Evolutionary conservation across 1,140 invertebrate species (phyloP).

Genomic region (Dolichoris vasculosae): DNA sequence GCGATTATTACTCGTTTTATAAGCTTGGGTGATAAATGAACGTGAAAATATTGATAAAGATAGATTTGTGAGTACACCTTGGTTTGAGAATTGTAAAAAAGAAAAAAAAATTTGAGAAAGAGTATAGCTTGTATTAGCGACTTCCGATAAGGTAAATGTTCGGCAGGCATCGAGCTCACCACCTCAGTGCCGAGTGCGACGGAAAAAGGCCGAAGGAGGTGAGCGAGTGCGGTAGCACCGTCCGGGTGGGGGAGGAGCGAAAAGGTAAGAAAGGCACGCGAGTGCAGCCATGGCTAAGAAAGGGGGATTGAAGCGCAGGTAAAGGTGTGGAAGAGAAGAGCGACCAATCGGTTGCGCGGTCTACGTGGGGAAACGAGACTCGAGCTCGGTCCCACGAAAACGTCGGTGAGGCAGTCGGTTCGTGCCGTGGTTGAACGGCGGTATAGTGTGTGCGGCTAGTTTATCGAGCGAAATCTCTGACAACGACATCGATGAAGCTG

Average conservation of each 20-base stretch:
- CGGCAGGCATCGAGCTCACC: slow-evolving; percentile 37
- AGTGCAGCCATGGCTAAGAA: slow-evolving; percentile 22
- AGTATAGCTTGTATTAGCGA: background rate
- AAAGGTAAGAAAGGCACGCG: background rate
- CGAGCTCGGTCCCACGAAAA: slow-evolving; percentile 40
- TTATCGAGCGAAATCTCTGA: background rate
- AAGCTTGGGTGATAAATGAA: no score
- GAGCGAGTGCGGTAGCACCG: background rate
- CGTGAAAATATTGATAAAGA: no score
- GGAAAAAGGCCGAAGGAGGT: slow-evolving; percentile 24
- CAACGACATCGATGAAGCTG: slow-evolving; percentile 48
- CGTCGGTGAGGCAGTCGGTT: slow-evolving; percentile 33
- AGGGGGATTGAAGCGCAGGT: slow-evolving; percentile 4
- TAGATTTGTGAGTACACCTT: no score
- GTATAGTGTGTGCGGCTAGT: slow-evolving; percentile 29
- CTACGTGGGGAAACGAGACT: slow-evolving; percentile 16
- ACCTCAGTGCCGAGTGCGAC: slow-evolving; percentile 11
- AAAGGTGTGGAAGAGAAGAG: slow-evolving; percentile 6
- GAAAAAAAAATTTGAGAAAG: no score
- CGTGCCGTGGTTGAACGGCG: slow-evolving; percentile 39
- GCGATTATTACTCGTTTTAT: no score
- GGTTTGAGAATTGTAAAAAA: no score
- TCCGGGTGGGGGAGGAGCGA: background rate
- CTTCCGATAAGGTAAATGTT: background rate
- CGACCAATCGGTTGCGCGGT: slow-evolving; percentile 30